A percentile compares a stretch with the other conserved stretches of the same genome.
Evolutionary conservation across 2,888 invertebrate species (phyloP).

Genomic region (Aporophyla lueneburgensis): DNA sequence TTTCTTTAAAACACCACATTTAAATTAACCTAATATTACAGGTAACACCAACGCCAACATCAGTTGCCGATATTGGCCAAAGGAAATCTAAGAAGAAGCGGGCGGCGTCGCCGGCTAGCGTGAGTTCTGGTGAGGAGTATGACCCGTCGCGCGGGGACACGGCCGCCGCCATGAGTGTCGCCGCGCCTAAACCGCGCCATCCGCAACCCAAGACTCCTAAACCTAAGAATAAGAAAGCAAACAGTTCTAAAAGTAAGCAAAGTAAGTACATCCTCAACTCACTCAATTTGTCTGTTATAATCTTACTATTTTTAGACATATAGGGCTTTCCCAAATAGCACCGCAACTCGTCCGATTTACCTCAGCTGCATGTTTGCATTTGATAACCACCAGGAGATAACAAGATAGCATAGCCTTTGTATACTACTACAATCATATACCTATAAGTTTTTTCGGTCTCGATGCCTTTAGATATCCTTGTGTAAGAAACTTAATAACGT

Average conservation of each 20-base stretch:
- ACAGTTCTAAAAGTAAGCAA: slow-evolving; percentile 83
- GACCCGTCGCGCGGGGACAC: slow-evolving; percentile 85
- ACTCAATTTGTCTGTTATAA: neutral
- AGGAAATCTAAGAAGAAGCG: slow-evolving; percentile 88
- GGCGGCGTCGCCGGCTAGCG: slow-evolving; percentile 84
- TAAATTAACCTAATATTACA: slow-evolving; percentile 39
- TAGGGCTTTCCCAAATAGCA: neutral
- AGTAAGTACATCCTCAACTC: slow-evolving; percentile 33
- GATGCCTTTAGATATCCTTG: slow-evolving; percentile 24
- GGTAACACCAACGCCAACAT: slow-evolving; percentile 81
- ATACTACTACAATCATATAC: slow-evolving; percentile 15
- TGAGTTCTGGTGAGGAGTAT: slow-evolving; percentile 88
- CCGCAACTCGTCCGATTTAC: slow-evolving; percentile 1
- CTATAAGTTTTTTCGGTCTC: slow-evolving; percentile 13
- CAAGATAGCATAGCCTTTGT: slow-evolving; percentile 39
- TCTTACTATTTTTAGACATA: neutral
- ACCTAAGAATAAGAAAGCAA: slow-evolving; percentile 82
- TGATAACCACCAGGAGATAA: slow-evolving; percentile 54
- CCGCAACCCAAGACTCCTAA: slow-evolving; percentile 76
- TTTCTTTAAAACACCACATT: slow-evolving; percentile 1
- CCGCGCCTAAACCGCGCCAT: slow-evolving; percentile 84
- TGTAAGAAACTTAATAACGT: slow-evolving; percentile 7
- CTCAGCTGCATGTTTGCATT: slow-evolving; percentile 51
- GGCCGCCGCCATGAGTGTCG: slow-evolving; percentile 84
- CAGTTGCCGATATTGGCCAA: slow-evolving; percentile 84